These are phyloP conservation scores for Theristicus caerulescens DNA, from an alignment of 2,113 vertebrate genomes.

Conservation along the genomic window DNA sequence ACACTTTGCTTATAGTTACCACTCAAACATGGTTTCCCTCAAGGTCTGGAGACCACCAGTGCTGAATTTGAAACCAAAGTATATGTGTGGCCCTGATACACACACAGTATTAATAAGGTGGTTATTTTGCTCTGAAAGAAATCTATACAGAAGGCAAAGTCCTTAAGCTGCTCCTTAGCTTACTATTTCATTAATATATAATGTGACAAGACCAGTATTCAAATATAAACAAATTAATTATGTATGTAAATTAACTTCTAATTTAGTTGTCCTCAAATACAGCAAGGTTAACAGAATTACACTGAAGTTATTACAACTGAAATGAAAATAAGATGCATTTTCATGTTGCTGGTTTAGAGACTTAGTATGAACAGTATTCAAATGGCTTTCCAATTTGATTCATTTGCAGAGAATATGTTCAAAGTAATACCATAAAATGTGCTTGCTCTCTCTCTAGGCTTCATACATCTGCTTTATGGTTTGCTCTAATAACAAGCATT, in stretches of 20 bases:
- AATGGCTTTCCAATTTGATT: slow-evolving; percentile 1
- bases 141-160: neutral
- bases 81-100: neutral
- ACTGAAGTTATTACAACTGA: slow-evolving; percentile 27
- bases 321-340: slow-evolving; percentile 48
- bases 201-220: neutral
- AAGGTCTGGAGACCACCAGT: neutral
- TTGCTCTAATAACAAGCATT: slow-evolving; percentile 29
- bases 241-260: slow-evolving; percentile 29
- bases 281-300: slow-evolving; percentile 42
- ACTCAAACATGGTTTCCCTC: neutral
- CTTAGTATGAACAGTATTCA: neutral
- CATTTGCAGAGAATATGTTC: neutral
- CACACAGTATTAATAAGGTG: neutral
- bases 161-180: neutral
- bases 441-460: neutral
- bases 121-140: neutral
- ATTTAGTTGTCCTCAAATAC: slow-evolving; percentile 38
- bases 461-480: neutral
- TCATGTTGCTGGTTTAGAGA: slow-evolving; percentile 7
- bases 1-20: neutral
- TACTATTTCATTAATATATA: slow-evolving; percentile 24
- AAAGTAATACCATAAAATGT: slow-evolving; percentile 26
- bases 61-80: neutral
- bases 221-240: slow-evolving; percentile 39